A percentile compares a stretch with the other conserved stretches of the same genome.
These are phyloP conservation scores for Eupithecia insigniata DNA, from an alignment of 2,888 invertebrate species.

Conservation along the genomic window DNA sequence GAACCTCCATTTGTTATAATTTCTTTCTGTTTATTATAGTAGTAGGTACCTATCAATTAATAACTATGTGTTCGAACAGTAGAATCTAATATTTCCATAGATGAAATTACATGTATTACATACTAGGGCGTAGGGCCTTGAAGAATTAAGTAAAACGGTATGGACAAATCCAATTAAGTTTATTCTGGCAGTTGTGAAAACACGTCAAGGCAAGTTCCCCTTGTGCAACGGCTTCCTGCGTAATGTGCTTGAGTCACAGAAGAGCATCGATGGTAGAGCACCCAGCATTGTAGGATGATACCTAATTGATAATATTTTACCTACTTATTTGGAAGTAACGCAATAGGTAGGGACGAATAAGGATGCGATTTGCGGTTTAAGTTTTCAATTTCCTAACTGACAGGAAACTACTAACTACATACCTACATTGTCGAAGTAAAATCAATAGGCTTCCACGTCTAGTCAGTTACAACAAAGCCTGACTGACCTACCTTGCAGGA, in stretches of 20 bases:
- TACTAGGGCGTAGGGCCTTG: background rate
- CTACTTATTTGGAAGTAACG: conserved; percentile 22
- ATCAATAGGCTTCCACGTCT: conserved; percentile 23
- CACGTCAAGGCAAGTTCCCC: too few relatives aligned
- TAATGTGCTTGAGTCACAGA: too few relatives aligned
- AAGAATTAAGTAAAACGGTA: conserved; percentile 14
- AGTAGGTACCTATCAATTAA: too few relatives aligned
- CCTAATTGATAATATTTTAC: too few relatives aligned
- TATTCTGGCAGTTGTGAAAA: conserved; percentile 23
- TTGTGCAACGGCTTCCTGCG: too few relatives aligned
- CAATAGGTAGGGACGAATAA: conserved; percentile 16
- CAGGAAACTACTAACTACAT: background rate
- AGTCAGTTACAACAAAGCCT: conserved; percentile 12
- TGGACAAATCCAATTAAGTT: conserved; percentile 29
- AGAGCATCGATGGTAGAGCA: too few relatives aligned
- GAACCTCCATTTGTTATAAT: background rate
- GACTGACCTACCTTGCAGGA: conserved; percentile 29
- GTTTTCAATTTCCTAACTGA: conserved; percentile 28
- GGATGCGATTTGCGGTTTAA: conserved; percentile 26
- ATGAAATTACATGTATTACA: background rate
- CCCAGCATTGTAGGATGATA: background rate
- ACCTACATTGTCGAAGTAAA: conserved; percentile 24
- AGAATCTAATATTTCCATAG: background rate
- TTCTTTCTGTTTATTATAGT: too few relatives aligned
- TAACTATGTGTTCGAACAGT: background rate